phyloP scores from a whole-genome alignment of 1,140 invertebrate genomes.

The Pachyrhynchus sulphureomaculatus region DNA sequence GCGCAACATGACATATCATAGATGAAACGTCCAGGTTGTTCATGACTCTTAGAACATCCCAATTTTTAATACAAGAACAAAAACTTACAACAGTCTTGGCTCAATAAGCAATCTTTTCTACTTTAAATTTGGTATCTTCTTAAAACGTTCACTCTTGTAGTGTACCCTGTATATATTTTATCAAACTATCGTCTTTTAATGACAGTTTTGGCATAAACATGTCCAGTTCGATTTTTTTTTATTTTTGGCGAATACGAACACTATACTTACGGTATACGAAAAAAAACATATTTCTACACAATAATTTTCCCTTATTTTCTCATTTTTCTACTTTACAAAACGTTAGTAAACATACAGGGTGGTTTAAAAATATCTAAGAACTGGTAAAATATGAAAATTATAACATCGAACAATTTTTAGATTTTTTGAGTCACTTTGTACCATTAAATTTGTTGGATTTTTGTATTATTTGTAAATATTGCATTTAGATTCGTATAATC shows the following conservation, averaged over 20 bases:
- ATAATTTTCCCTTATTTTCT: not conserved
- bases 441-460: not conserved
- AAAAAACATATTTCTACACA: not conserved
- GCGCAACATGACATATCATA: too few species aligned
- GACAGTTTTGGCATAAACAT: not conserved
- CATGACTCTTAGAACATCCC: too few species aligned
- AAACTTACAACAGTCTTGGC: too few species aligned
- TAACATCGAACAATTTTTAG: not conserved
- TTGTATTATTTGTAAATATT: conserved; percentile 14
- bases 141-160: too few species aligned
- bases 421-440: not conserved
- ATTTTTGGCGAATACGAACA: not conserved
- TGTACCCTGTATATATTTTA: not conserved
- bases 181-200: not conserved
- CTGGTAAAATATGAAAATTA: too few species aligned
- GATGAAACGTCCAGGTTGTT: too few species aligned
- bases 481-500: not conserved
- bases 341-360: not conserved
- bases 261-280: not conserved
- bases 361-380: not conserved
- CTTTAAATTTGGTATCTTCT: too few species aligned
- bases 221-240: not conserved
- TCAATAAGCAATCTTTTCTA: too few species aligned
- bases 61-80: too few species aligned
- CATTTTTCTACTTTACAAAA: not conserved